Evolutionary conservation across 2,113 vertebrate genomes (phyloP).

Genomic region (Hemibagrus wyckioides): DNA sequence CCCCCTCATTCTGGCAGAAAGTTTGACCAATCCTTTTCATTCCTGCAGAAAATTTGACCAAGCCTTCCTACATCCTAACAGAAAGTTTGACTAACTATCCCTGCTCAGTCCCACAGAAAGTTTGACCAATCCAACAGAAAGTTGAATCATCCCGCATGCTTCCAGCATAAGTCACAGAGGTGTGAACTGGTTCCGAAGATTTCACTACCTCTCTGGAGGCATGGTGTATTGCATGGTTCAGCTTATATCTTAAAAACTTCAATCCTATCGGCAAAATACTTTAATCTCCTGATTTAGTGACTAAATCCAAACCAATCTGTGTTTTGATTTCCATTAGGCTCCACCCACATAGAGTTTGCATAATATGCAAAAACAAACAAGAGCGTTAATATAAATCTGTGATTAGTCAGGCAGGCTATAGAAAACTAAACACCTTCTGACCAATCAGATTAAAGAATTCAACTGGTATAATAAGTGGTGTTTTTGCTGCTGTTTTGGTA

Average conservation of each 20-base stretch:
- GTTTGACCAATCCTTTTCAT: background rate
- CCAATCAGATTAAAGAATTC: background rate
- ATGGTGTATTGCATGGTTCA: background rate
- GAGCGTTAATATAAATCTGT: background rate
- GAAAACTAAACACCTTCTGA: background rate
- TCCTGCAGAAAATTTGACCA: background rate
- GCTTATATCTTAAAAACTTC: background rate
- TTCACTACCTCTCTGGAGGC: background rate
- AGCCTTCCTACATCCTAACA: background rate
- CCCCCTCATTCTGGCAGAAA: background rate
- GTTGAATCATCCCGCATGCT: background rate
- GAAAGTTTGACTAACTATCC: background rate
- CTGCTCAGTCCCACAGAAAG: no score
- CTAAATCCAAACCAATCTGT: background rate
- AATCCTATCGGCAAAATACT: background rate
- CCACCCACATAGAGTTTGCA: background rate
- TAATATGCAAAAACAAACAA: background rate
- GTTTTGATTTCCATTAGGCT: background rate
- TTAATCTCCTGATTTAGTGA: background rate
- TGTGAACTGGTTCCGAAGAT: background rate
- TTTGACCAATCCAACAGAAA: background rate
- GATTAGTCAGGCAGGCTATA: background rate
- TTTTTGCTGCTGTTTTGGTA: no score
- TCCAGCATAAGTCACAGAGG: background rate
- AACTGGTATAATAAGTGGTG: background rate